phyloP scores from a whole-genome alignment of 2,797 vertebrate species.

The Hozukius guyotensis region DNA sequence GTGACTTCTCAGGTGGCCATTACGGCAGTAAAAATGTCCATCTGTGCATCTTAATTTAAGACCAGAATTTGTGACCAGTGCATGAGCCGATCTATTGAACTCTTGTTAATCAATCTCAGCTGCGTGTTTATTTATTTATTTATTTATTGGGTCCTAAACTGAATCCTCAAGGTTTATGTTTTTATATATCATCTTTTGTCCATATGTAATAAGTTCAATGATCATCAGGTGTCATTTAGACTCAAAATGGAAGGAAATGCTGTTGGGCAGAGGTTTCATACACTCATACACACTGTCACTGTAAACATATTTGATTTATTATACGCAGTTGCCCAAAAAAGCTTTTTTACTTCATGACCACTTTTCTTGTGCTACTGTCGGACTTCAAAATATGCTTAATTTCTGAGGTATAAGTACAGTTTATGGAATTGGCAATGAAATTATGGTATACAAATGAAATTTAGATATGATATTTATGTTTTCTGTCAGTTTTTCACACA shows the following conservation, averaged over 20 bases:
- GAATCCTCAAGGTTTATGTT: conserved; percentile 6
- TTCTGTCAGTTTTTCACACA: conserved; percentile 5
- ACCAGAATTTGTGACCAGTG: neutral
- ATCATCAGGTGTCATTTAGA: conserved; percentile 54
- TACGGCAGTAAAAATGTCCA: conserved; percentile 6
- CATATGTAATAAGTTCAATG: conserved; percentile 35
- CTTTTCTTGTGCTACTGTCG: conserved; percentile 45
- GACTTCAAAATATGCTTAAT: conserved; percentile 27
- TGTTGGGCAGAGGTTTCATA: conserved; percentile 37
- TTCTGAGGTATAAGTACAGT: neutral
- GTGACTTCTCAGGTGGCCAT: conserved; percentile 24
- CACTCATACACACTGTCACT: conserved; percentile 48
- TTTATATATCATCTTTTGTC: conserved; percentile 46
- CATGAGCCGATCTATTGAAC: conserved; percentile 6
- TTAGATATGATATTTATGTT: neutral
- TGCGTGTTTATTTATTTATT: conserved; percentile 11
- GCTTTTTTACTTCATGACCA: conserved; percentile 41
- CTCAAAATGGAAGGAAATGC: conserved; percentile 33
- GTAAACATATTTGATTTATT: conserved; percentile 55
- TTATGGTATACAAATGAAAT: neutral
- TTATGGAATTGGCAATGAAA: neutral
- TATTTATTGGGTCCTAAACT: conserved; percentile 7
- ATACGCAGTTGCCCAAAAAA: conserved; percentile 59
- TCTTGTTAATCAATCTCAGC: neutral
- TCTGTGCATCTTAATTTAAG: conserved; percentile 17